Evolutionary conservation across 2,888 invertebrate species (phyloP), one percentile per base, ranked within the genome.

Genomic region (Synanthedon vespiformis): DNA sequence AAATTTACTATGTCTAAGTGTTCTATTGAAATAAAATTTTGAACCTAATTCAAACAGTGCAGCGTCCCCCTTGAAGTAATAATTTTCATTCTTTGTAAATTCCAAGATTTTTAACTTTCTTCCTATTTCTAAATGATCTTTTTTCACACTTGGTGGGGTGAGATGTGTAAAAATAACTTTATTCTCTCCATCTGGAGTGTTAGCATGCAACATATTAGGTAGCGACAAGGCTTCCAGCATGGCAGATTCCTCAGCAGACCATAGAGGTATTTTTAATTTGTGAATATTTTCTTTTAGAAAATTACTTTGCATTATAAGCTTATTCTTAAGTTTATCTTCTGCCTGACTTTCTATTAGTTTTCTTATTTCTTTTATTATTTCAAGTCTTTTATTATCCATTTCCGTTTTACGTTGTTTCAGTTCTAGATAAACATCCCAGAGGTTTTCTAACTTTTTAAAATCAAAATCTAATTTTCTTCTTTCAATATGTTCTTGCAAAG

Each of bases 181-280:
- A 49, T 71, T 72, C 50, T 81, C 70, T 16, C 48, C 53, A 52
- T 75, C 63, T 0, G 94, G 93, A 14, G 94, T 93, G 50, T 79
- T 80, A 0, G 79, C 57, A 71, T 95, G 92, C 56, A 95, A 65
- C 50, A 70, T 63, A 70, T 94, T 95, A 0, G 95, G 95, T 52
- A 95, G 68, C 63, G 89, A 88, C 52, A 95, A 77, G 55, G 89
- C 88, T 63, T 89, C 88, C 40, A 91, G 68, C 49, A 93, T 85
- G 8, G 93, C 90, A 51, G 88, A 88, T 69, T 93, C 92, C 71
- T 95, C 94, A 5, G 94, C 81, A n/a, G 90, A 90, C 89, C 93
- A 92, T n/a, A 92, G 72, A 48, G 88, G 83, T 11, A 88, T 80
- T 67, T 90, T 92, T 1, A 94, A 64, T 40, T 80, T 77, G 68